These are phyloP conservation scores for Ataeniobius toweri DNA, from an alignment of 2,797 vertebrate species.

Conservation along the genomic window DNA sequence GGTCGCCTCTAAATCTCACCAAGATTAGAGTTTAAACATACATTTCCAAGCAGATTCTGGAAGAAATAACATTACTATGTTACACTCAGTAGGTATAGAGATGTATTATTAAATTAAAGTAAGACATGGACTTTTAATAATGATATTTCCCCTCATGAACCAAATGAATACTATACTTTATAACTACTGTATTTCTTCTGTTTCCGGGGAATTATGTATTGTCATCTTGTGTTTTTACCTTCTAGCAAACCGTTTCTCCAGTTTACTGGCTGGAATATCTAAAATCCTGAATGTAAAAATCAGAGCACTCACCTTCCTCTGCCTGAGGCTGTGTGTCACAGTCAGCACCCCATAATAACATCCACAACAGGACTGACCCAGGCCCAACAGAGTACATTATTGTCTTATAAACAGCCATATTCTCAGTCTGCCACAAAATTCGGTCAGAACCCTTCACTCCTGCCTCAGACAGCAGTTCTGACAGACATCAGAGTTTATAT, in stretches of 20 bases:
- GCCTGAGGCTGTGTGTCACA: conserved; percentile 17
- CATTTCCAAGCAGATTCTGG: too few relatives aligned
- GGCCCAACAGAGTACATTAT: not conserved
- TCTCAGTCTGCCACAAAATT: not conserved
- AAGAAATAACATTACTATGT: too few relatives aligned
- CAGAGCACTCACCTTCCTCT: conserved; percentile 58
- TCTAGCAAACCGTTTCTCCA: not conserved
- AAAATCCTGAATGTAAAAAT: not conserved
- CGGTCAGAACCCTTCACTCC: not conserved
- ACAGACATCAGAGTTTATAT: conserved; percentile 12
- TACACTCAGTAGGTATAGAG: not conserved
- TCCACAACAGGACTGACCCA: conserved; percentile 17
- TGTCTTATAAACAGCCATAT: conserved; percentile 16
- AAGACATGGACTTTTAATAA: too few relatives aligned
- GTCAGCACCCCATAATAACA: conserved; percentile 14
- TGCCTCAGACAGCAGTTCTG: not conserved
- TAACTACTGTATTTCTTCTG: not conserved
- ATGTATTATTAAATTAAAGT: not conserved
- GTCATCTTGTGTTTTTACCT: not conserved
- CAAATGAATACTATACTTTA: not conserved
- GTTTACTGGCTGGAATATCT: not conserved
- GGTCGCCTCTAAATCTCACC: too few relatives aligned
- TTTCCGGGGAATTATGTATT: not conserved
- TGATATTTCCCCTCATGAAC: too few relatives aligned
- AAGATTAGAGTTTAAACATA: too few relatives aligned